Conservation (phyloP, 2,888 invertebrate genomes). For the Drosophila ustulata region DNA sequence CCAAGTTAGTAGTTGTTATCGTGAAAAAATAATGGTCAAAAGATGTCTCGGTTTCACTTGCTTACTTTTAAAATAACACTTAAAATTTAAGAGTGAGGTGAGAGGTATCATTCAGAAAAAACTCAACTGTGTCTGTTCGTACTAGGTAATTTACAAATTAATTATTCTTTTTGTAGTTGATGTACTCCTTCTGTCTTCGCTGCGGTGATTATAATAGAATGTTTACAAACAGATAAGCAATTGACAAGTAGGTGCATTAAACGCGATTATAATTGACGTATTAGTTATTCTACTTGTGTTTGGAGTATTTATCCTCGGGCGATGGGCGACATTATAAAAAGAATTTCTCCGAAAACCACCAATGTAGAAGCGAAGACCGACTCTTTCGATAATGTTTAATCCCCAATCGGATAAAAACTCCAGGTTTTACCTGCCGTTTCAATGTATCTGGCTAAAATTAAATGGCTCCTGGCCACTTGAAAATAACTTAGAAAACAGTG, state of each 20-base stretch:
- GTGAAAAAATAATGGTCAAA: no score
- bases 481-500: background rate
- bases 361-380: background rate
- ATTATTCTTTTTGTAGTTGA: background rate
- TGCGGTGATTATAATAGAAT: background rate
- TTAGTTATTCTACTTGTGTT: slow-evolving; percentile 10
- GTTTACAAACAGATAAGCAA: background rate
- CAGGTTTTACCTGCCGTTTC: slow-evolving; percentile 80
- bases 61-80: no score
- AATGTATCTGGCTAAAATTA: slow-evolving; percentile 83
- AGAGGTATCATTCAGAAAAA: no score
- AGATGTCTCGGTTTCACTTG: no score
- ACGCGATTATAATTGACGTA: background rate
- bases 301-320: background rate
- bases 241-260: background rate
- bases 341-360: background rate
- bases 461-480: slow-evolving; percentile 84
- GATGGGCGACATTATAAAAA: slow-evolving; percentile 8
- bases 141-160: background rate
- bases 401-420: slow-evolving; percentile 63
- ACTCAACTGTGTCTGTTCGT: no score
- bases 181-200: background rate
- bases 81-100: no score
- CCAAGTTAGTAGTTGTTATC: no score
- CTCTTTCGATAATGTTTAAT: slow-evolving; percentile 67